Conservation (phyloP, 2,113 vertebrate species). For the Raja brachyura region DNA sequence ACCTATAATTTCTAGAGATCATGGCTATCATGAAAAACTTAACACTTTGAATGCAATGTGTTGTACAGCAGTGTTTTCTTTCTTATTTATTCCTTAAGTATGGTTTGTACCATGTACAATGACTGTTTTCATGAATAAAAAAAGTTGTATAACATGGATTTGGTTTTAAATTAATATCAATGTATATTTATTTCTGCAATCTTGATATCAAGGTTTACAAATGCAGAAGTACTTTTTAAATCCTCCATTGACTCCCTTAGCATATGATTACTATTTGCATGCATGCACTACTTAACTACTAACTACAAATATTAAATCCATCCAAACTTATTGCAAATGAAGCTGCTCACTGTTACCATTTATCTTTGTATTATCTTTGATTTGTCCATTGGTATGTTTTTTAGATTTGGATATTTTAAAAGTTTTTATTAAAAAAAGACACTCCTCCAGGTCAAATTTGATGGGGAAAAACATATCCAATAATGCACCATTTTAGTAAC, state of each 20-base stretch:
- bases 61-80: slow-evolving; percentile 84
- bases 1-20: slow-evolving; percentile 22
- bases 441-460: too few species aligned
- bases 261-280: not conserved
- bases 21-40: slow-evolving; percentile 29
- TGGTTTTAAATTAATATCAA: slow-evolving; percentile 37
- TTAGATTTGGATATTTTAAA: too few species aligned
- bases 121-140: slow-evolving; percentile 72
- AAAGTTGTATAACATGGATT: slow-evolving; percentile 55
- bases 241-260: too few species aligned
- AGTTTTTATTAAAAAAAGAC: too few species aligned
- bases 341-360: not conserved
- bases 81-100: slow-evolving; percentile 98
- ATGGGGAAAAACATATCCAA: too few species aligned
- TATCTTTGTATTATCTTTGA: not conserved
- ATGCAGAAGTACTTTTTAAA: not conserved
- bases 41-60: slow-evolving; percentile 52
- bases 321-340: not conserved
- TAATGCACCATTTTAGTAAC: too few species aligned
- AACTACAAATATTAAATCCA: not conserved
- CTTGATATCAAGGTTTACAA: not conserved
- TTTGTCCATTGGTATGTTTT: not conserved
- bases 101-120: slow-evolving; percentile 93
- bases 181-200: slow-evolving; percentile 39
- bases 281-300: not conserved